Evolutionary conservation across 1,140 invertebrate genomes (phyloP), one percentile per base, ranked within the genome.

Genomic region (Adoxophyes honmai): DNA sequence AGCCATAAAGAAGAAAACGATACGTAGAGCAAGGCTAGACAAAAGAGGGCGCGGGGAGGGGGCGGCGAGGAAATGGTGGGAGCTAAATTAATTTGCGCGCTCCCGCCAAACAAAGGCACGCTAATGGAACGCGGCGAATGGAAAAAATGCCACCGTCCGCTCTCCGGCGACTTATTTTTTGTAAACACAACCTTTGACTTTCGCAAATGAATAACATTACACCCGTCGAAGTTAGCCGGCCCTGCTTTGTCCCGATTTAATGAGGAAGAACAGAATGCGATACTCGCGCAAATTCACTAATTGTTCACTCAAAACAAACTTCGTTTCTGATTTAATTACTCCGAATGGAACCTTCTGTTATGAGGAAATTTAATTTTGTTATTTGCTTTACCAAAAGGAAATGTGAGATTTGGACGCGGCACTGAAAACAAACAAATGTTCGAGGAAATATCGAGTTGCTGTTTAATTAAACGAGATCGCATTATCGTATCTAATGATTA

Each of bases 81-180:
- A 86, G 86, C 83, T 88, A 88, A 88, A 88, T 86, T 88, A 88
- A 88, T 88, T 86, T 88, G 85, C 85, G 83, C 85, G 83, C 83
- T 84, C 77, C 85, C 85, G 83, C 85, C 85, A 88, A 88, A 88
- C 85, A 88, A 88, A 88, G 85, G 85, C 83, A 77, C 85, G 85
- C 85, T 88, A 88, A 88, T 88, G 85, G 85, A 88, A 88, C 83
- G 80, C 83, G 85, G 72, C 83, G 85, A 88, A 88, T 88, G 81
- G 85, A 88, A 86, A 88, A 88, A 88, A 88, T 86, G 81, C 83
- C 85, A 88, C 81, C 85, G 85, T 88, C 85, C 85, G 85, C 81
- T 88, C 81, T 86, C 79, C 70, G 78, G 75, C 73, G 81, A 83
- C 83, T 86, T 85, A 85, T 83, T 81, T 86, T 78, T 74, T 72